Percentiles rank a stretch among this genome's conserved stretches.
phyloP scores from a whole-genome alignment of 1,140 invertebrate species.

The Drosophila seguyi region DNA sequence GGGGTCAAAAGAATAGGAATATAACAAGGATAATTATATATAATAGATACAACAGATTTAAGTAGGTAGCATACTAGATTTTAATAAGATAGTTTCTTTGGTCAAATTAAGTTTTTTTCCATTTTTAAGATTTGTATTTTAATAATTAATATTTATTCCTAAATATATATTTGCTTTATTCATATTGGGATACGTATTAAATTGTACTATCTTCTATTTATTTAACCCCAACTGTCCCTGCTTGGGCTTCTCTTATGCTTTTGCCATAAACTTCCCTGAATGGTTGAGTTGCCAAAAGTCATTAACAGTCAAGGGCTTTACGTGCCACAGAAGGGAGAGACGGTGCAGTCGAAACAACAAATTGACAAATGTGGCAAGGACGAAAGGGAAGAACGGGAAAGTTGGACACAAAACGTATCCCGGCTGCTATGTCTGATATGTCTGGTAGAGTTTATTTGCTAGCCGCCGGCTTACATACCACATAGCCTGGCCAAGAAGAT shows the following conservation, averaged over 20 bases:
- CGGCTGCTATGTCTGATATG: constrained; percentile 20
- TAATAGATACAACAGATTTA: neutral
- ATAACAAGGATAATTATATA: neutral
- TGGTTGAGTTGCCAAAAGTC: constrained; percentile 46
- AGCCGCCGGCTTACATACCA: neutral
- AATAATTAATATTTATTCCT: neutral
- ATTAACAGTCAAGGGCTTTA: constrained; percentile 40
- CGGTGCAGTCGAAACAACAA: constrained; percentile 27
- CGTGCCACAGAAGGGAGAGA: constrained; percentile 16
- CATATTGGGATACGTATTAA: neutral
- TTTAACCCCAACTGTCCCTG: neutral
- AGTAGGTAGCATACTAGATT: neutral
- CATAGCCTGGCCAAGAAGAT: neutral
- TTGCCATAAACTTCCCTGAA: constrained; percentile 35
- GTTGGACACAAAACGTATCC: constrained; percentile 22
- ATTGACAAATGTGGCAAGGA: constrained; percentile 34
- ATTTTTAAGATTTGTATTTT: neutral
- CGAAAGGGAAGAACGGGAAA: constrained; percentile 8
- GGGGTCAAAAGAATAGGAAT: neutral
- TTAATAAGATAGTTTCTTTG: neutral
- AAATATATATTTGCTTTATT: neutral
- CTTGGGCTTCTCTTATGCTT: neutral
- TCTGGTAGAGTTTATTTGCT: constrained; percentile 21
- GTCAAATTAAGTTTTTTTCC: too few species aligned
- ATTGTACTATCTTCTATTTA: neutral